These are phyloP conservation scores for Clanis bilineata DNA, from an alignment of 2,888 invertebrate species.

Conservation along the genomic window DNA sequence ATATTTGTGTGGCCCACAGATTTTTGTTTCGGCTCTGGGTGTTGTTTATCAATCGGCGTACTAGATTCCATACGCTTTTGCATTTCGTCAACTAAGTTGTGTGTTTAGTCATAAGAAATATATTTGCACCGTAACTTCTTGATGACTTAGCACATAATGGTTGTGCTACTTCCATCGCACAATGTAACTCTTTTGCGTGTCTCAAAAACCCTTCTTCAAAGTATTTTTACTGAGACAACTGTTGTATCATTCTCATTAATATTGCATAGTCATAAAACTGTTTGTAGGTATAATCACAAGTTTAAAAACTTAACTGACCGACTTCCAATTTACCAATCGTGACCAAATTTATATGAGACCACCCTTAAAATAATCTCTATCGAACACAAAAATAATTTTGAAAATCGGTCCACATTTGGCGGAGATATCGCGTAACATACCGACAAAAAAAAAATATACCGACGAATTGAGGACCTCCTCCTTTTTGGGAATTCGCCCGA, in stretches of 20 bases:
- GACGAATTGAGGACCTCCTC: too few relatives aligned
- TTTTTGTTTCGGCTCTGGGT: too few relatives aligned
- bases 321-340: too few relatives aligned
- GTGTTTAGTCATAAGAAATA: background rate
- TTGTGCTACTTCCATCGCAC: background rate
- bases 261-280: conserved; percentile 15
- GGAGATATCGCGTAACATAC: too few relatives aligned
- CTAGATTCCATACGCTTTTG: conserved; percentile 1
- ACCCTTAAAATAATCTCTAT: too few relatives aligned
- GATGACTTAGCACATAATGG: background rate
- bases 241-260: conserved; percentile 20
- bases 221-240: background rate
- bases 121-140: background rate
- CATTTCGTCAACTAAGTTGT: background rate
- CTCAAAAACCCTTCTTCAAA: background rate
- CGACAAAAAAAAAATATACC: too few relatives aligned
- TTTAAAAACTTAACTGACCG: too few relatives aligned
- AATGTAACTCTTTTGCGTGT: background rate
- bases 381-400: too few relatives aligned
- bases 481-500: too few relatives aligned
- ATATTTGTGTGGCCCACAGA: too few relatives aligned
- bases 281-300: background rate
- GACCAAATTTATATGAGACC: too few relatives aligned
- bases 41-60: background rate
- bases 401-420: too few relatives aligned